Conservation (phyloP, 2,113 vertebrate genomes). For the Rhinopomastus cyanomelas region DNA sequence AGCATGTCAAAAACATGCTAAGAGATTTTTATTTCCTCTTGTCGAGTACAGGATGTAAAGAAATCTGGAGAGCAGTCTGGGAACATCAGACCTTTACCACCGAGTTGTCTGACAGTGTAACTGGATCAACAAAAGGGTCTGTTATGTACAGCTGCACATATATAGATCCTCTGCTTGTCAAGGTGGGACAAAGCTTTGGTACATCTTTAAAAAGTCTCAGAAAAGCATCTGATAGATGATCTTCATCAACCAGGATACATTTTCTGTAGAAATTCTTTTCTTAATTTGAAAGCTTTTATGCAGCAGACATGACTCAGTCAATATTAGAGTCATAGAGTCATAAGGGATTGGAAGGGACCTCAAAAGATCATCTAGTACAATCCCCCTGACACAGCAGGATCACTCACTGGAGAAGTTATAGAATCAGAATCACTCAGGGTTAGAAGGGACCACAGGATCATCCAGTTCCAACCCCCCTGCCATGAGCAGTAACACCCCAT, state of each 20-base stretch:
- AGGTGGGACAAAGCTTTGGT: background rate
- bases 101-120: background rate
- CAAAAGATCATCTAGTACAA: no score
- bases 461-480: no score
- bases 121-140: background rate
- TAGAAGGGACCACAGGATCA: no score
- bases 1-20: background rate
- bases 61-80: background rate
- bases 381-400: no score
- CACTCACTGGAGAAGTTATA: no score
- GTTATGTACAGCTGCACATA: background rate
- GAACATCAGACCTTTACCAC: background rate
- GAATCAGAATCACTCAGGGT: no score
- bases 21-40: background rate
- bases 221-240: background rate
- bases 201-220: background rate
- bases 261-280: background rate
- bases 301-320: background rate
- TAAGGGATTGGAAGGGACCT: no score
- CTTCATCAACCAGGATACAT: background rate
- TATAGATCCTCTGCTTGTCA: background rate
- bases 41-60: background rate
- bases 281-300: background rate
- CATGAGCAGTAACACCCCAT: no score
- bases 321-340: no score